Evolutionary conservation across 2,888 invertebrate species (phyloP).

Genomic region (Drosophila seclusa): DNA sequence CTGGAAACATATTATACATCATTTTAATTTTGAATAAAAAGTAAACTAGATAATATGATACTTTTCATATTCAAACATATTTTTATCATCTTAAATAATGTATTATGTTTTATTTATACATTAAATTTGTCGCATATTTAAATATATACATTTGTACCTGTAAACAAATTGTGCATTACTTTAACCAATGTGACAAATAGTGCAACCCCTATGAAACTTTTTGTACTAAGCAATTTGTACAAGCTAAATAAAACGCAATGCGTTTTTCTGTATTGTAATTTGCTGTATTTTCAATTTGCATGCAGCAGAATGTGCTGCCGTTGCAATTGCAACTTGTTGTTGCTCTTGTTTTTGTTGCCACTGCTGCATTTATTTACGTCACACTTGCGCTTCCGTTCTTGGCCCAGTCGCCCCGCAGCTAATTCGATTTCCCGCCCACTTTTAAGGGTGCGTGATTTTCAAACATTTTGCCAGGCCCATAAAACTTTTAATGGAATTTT

Average conservation of each 20-base stretch:
- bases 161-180: background rate
- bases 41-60: no score
- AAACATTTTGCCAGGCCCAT: conserved; percentile 61
- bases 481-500: conserved; percentile 77
- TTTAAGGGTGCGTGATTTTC: conserved; percentile 68
- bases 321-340: conserved; percentile 39
- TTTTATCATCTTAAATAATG: no score
- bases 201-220: conserved; percentile 19
- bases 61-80: no score
- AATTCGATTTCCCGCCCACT: conserved; percentile 55
- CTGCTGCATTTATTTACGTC: conserved; percentile 70
- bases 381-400: conserved; percentile 70
- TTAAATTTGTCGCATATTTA: no score
- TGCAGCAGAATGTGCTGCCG: conserved; percentile 44
- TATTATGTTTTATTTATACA: no score
- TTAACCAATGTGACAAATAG: background rate
- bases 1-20: background rate
- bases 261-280: conserved; percentile 25
- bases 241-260: conserved; percentile 47
- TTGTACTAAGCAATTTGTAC: conserved; percentile 42
- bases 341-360: conserved; percentile 42
- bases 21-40: background rate
- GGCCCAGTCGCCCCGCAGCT: conserved; percentile 36
- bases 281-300: conserved; percentile 35
- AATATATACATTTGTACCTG: background rate